A percentile compares a stretch with the other conserved stretches of the same genome.
Conservation (phyloP, 2,113 vertebrate genomes). For the Microcebus griseorufus region DNA sequence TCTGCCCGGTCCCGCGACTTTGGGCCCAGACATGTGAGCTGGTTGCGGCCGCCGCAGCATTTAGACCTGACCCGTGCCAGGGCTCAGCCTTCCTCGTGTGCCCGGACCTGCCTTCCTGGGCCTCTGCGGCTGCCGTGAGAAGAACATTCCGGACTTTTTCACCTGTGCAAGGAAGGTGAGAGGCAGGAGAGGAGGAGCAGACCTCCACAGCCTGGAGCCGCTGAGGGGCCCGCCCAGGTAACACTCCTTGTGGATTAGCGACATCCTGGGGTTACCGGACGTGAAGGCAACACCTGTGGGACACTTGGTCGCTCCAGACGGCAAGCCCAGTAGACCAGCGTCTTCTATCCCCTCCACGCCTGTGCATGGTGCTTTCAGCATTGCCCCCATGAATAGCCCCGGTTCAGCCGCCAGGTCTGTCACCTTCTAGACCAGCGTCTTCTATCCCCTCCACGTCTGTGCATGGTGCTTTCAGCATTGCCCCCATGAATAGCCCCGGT, state of each 20-base stretch:
- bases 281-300: not conserved
- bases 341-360: not conserved
- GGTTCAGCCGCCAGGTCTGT: not conserved
- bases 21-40: rapidly evolving
- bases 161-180: not conserved
- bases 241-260: not conserved
- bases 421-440: rapidly evolving
- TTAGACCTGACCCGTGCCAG: no score
- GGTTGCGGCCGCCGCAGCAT: rapidly evolving
- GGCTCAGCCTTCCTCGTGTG: no score
- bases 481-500: no score
- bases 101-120: not conserved
- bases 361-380: not conserved
- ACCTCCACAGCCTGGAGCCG: not conserved
- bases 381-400: no score
- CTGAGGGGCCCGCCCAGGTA: not conserved
- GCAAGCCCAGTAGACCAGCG: not conserved
- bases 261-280: rapidly evolving
- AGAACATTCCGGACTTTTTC: not conserved
- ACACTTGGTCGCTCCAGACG: not conserved
- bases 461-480: not conserved
- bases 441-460: not conserved
- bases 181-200: rapidly evolving
- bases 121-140: not conserved
- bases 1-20: rapidly evolving